phyloP scores from a whole-genome alignment of 2,113 vertebrate species.

The Oreochromis tanganicae region DNA sequence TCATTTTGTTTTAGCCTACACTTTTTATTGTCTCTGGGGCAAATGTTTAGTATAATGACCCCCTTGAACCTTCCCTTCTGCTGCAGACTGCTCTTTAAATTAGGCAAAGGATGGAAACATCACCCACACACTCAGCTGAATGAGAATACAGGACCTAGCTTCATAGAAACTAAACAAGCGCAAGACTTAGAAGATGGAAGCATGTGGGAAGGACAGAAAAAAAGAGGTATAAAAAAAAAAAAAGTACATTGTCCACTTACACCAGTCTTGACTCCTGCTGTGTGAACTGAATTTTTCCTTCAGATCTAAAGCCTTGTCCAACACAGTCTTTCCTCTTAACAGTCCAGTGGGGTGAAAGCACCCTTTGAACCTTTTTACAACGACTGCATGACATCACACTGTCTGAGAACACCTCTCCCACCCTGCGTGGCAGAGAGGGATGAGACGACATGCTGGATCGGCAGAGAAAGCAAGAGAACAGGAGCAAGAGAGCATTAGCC shows the following conservation, averaged over 20 bases:
- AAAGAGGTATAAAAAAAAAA: background rate
- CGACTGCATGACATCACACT: constrained; percentile 19
- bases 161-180: constrained; percentile 32
- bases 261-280: background rate
- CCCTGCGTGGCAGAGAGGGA: background rate
- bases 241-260: background rate
- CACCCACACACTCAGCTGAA: background rate
- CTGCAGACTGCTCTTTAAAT: constrained; percentile 29
- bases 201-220: background rate
- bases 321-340: constrained; percentile 18
- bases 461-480: background rate
- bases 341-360: constrained; percentile 1
- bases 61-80: constrained; percentile 8
- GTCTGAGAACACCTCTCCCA: background rate
- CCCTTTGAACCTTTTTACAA: constrained; percentile 24
- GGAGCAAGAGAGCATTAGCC: constrained; percentile 61
- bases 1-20: constrained; percentile 1
- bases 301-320: constrained; percentile 23
- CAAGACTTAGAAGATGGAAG: background rate
- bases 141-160: background rate
- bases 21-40: background rate
- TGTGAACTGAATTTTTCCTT: background rate
- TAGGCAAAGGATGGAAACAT: background rate
- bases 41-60: background rate
- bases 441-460: constrained; percentile 2